Evolutionary conservation across 2,888 invertebrate species (phyloP), one percentile per base, ranked within the genome.

Genomic region (Tyria jacobaeae): DNA sequence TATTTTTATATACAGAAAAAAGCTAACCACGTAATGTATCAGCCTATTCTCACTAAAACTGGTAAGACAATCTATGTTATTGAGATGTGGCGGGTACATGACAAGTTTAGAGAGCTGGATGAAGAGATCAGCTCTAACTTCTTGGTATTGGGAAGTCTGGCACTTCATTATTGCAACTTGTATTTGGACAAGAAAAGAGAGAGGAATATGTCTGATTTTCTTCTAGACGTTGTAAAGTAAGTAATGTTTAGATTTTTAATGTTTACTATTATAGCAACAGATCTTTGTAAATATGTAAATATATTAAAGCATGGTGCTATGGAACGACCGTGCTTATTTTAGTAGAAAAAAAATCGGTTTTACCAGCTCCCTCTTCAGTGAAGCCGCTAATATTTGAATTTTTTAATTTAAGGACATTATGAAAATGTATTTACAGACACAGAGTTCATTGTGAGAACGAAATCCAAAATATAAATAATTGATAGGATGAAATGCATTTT

Each of bases 161-260:
- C 96, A 0, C 86, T 96, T 9, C 96, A 96, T 79, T 96, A 95
- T 79, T 95, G 96, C 35, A 96, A 96, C 72, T 91, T 97, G 62
- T 96, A 96, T 82, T 89, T 95, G 70, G 95, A 94, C 72, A 96
- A 96, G 94, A 95, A 95, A 71, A 95, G 95, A 78, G 96, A 97
- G 83, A 94, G 96, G 64, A 96, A 95, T 75, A 94, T 97, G 71
- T 96, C 97, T 53, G 97, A 96, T 68, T 97, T 97, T 82, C 94
- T 97, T 0, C 89, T 97, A 55, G 96, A 96, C 56, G 97, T 97
- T 39, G 97, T 97, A 53, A 97, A 96, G 97, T 97, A 91, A 95
- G 95, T 94, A 24, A 3, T 27, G 57, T 48, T 66, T 21, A 53
- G 27, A n/a, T 57, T 44, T 24, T 47, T 24, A 7, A 12, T 0